A percentile compares a stretch with the other conserved stretches of the same genome.
phyloP scores from a whole-genome alignment of 2,888 invertebrate species.

The Sphaerophoria taeniata region DNA sequence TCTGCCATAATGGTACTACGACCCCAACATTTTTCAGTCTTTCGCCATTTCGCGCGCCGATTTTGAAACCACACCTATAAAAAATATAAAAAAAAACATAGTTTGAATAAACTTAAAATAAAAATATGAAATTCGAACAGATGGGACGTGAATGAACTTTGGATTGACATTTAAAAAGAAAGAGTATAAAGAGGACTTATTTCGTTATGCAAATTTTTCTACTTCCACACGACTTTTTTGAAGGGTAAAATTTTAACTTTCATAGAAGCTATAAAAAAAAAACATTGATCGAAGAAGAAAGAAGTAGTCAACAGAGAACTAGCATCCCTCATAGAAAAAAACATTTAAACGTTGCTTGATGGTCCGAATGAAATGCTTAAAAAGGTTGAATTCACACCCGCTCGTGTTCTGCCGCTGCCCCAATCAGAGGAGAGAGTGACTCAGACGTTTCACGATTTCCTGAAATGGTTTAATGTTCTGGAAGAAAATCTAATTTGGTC shows the following conservation, averaged over 20 bases:
- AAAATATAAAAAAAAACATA: constrained; percentile 9
- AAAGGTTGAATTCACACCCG: constrained; percentile 26
- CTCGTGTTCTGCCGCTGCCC: constrained; percentile 24
- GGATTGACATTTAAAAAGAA: constrained; percentile 12
- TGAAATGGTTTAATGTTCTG: constrained; percentile 81
- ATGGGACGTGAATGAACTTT: constrained; percentile 20
- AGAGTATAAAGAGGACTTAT: neutral
- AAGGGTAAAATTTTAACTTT: constrained; percentile 63
- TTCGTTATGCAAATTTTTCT: constrained; percentile 53
- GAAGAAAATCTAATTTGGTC: constrained; percentile 83
- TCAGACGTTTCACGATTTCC: constrained; percentile 75
- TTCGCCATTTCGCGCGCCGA: constrained; percentile 99
- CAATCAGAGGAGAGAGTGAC: constrained; percentile 42
- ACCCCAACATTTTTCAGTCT: constrained; percentile 99
- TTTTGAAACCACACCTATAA: constrained; percentile 97
- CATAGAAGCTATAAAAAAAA: constrained; percentile 43
- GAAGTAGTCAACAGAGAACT: constrained; percentile 20
- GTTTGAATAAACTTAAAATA: neutral
- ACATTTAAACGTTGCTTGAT: constrained; percentile 56
- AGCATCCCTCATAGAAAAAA: constrained; percentile 13
- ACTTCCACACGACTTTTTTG: constrained; percentile 7
- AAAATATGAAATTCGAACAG: constrained; percentile 45
- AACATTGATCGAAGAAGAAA: too few relatives aligned
- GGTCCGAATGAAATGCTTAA: constrained; percentile 43
- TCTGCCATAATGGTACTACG: constrained; percentile 99